phyloP scores from a whole-genome alignment of 2,797 vertebrate species.

The Coluber constrictor region DNA sequence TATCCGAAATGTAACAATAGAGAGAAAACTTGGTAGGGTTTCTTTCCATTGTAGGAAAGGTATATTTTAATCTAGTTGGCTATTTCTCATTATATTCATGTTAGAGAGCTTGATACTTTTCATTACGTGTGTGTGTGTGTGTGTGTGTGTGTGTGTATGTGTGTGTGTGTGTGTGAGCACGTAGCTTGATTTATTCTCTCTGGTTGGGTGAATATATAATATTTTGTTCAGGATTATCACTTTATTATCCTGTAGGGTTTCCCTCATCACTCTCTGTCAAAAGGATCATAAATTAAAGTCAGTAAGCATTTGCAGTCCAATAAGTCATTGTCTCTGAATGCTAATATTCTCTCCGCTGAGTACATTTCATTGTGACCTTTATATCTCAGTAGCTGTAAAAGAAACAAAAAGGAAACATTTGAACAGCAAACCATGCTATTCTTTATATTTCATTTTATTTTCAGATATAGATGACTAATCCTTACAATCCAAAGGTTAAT shows the following conservation, averaged over 20 bases:
- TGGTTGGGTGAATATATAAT: conserved; percentile 68
- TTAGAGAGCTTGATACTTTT: conserved; percentile 14
- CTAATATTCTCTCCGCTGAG: conserved; percentile 54
- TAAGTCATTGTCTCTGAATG: conserved; percentile 68
- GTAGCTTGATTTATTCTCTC: conserved; percentile 51
- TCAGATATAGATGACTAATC: conserved; percentile 24
- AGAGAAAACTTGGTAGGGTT: not conserved
- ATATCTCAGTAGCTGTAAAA: conserved; percentile 40
- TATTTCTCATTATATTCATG: not conserved
- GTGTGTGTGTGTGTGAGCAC: conserved; percentile 16
- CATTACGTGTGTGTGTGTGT: conserved; percentile 5
- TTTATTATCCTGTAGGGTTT: conserved; percentile 66
- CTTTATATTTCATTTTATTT: conserved; percentile 35
- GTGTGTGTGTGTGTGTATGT: conserved; percentile 9
- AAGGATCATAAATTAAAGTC: conserved; percentile 67
- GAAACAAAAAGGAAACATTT: conserved; percentile 59
- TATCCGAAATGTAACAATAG: not conserved
- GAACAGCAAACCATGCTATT: conserved; percentile 47
- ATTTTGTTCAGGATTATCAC: conserved; percentile 64
- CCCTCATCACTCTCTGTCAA: conserved; percentile 62
- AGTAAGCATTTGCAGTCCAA: conserved; percentile 66
- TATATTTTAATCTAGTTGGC: not conserved
- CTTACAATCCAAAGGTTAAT: conserved; percentile 28
- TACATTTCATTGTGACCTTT: conserved; percentile 27
- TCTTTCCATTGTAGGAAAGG: not conserved